These are phyloP conservation scores for Cyanocitta stelleri DNA, from an alignment of 2,113 vertebrate species.

Conservation along the genomic window DNA sequence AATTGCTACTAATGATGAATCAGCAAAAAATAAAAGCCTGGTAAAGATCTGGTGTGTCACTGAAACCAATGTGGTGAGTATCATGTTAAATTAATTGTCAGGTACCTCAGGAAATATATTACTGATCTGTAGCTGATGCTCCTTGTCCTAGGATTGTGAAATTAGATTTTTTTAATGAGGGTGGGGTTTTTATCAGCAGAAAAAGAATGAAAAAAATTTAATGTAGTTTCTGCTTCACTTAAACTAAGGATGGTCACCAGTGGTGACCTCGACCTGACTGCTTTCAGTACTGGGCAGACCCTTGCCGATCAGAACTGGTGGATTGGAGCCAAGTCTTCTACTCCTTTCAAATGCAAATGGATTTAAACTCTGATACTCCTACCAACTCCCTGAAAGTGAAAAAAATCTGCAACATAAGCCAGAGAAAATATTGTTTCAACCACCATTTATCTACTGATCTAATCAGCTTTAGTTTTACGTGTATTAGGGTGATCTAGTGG, in stretches of 20 bases:
- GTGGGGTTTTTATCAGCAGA: background rate
- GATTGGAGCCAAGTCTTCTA: background rate
- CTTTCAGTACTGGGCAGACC: background rate
- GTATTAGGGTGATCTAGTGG: background rate
- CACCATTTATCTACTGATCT: background rate
- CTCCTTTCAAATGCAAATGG: background rate
- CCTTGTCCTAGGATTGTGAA: background rate
- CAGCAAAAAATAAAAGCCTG: constrained; percentile 87
- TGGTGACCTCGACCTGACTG: background rate
- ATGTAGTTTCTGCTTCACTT: background rate
- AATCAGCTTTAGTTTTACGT: background rate
- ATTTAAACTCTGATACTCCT: background rate
- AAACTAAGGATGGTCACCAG: background rate
- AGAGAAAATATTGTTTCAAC: background rate
- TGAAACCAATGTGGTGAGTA: constrained; percentile 73
- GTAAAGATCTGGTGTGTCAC: constrained; percentile 88
- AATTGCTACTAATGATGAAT: constrained; percentile 79
- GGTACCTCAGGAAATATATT: background rate
- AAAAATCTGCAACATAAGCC: background rate
- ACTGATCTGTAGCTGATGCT: background rate
- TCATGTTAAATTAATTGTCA: background rate
- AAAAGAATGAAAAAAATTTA: background rate
- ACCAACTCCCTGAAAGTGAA: background rate
- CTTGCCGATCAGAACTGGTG: background rate
- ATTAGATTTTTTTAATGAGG: background rate